These are phyloP conservation scores for Clarias laeviceps DNA, from an alignment of 2,797 vertebrate genomes.

Conservation along the genomic window DNA sequence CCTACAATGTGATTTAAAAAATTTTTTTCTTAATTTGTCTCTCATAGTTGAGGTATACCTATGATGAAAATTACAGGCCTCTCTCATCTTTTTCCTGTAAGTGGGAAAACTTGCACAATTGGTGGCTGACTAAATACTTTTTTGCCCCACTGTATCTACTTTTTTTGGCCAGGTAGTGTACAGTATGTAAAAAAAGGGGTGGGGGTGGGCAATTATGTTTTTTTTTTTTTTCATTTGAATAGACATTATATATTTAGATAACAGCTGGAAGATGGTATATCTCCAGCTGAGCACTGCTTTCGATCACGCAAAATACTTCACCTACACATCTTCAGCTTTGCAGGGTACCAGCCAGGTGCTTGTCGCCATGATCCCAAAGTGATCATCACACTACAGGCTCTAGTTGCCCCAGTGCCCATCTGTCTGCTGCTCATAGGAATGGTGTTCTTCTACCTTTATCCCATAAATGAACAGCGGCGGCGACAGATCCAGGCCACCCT, in stretches of 20 bases:
- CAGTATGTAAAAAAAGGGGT: too few species aligned
- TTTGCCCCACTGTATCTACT: too few species aligned
- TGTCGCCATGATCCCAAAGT: slow-evolving; percentile 56
- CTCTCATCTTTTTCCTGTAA: too few species aligned
- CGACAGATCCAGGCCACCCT: slow-evolving; percentile 59
- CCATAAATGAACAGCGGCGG: slow-evolving; percentile 64
- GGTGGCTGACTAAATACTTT: too few species aligned
- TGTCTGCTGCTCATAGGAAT: slow-evolving; percentile 64
- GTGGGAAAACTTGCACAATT: too few species aligned
- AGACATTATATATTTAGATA: not conserved
- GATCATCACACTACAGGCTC: slow-evolving; percentile 56
- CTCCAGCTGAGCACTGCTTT: not conserved
- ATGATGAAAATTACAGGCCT: too few species aligned
- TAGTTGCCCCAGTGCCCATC: slow-evolving; percentile 65
- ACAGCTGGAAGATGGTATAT: not conserved
- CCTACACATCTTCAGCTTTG: slow-evolving; percentile 59
- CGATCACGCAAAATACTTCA: not conserved
- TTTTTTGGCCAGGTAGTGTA: too few species aligned
- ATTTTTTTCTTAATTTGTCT: too few species aligned
- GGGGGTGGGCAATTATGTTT: too few species aligned
- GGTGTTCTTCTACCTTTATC: slow-evolving; percentile 65
- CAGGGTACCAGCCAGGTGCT: slow-evolving; percentile 62
- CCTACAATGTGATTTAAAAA: too few species aligned
- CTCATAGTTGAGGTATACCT: too few species aligned
- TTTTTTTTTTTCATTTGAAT: not conserved